phyloP scores from a whole-genome alignment of 2,888 invertebrate genomes.

The Trimorus sp. region DNA sequence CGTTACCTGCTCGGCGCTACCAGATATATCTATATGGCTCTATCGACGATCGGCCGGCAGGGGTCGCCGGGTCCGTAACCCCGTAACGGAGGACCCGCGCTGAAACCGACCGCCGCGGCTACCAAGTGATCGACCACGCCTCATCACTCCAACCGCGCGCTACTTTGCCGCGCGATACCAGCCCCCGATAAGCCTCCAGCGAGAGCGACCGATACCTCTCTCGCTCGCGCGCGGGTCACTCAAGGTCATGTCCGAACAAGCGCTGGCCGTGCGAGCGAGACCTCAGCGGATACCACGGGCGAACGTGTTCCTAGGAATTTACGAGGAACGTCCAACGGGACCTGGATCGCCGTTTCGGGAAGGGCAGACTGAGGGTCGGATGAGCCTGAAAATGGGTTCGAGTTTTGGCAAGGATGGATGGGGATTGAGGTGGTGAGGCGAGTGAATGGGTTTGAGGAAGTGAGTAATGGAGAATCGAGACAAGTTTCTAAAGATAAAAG shows the following conservation, averaged over 20 bases:
- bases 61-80: conserved; percentile 74
- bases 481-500: too few species aligned
- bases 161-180: conserved; percentile 69
- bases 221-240: conserved; percentile 68
- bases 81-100: conserved; percentile 72
- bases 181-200: conserved; percentile 64
- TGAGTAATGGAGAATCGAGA: too few species aligned
- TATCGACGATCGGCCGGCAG: conserved; percentile 70
- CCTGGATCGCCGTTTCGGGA: conserved; percentile 44
- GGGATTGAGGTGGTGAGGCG: too few species aligned
- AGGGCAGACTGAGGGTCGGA: too few species aligned
- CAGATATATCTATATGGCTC: conserved; percentile 74
- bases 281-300: conserved; percentile 44
- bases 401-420: too few species aligned
- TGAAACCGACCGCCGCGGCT: conserved; percentile 72
- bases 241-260: conserved; percentile 70
- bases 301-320: conserved; percentile 54
- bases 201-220: conserved; percentile 44
- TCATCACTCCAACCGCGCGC: conserved; percentile 78
- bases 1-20: conserved; percentile 62
- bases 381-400: too few species aligned
- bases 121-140: conserved; percentile 80
- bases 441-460: too few species aligned
- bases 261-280: conserved; percentile 48
- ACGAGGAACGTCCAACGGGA: conserved; percentile 51